phyloP scores from a whole-genome alignment of 1,140 invertebrate genomes.

The Drosophila mauritiana region DNA sequence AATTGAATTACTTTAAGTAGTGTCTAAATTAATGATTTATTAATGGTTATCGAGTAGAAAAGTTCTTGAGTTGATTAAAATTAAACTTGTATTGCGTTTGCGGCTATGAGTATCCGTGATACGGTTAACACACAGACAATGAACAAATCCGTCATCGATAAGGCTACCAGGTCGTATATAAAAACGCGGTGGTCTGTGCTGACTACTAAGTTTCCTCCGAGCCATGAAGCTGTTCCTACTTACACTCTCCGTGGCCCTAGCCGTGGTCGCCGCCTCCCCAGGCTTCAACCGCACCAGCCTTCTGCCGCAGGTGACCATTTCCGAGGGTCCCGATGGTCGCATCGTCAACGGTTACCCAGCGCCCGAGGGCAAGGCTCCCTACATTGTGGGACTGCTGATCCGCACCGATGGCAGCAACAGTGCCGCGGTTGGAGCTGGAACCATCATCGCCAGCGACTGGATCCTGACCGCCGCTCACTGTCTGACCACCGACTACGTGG shows the following conservation, averaged over 20 bases:
- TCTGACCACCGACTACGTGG: slow-evolving; percentile 45
- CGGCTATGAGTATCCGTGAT: too few relatives aligned
- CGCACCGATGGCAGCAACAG: slow-evolving; percentile 61
- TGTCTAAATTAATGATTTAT: not conserved
- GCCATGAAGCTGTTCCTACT: slow-evolving; percentile 48
- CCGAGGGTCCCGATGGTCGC: slow-evolving; percentile 17
- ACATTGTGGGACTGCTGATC: slow-evolving; percentile 85
- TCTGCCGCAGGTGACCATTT: slow-evolving; percentile 5
- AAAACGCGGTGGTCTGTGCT: not conserved
- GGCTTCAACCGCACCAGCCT: slow-evolving; percentile 8
- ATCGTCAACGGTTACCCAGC: slow-evolving; percentile 67
- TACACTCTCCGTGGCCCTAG: slow-evolving; percentile 28
- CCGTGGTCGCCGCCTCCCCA: slow-evolving; percentile 22
- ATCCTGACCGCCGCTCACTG: slow-evolving; percentile 88
- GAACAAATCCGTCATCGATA: not conserved
- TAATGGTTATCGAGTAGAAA: not conserved
- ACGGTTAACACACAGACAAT: too few relatives aligned
- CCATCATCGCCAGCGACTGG: slow-evolving; percentile 86
- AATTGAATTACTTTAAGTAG: not conserved
- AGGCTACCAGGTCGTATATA: slow-evolving; percentile 8
- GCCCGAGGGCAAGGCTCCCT: slow-evolving; percentile 85
- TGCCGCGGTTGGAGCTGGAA: slow-evolving; percentile 85
- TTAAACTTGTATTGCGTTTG: too few relatives aligned
- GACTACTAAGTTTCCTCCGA: slow-evolving; percentile 7
- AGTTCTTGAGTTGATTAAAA: too few relatives aligned